Evolutionary conservation across 1,140 invertebrate genomes (phyloP).

Genomic region (Mylabris phalerata): DNA sequence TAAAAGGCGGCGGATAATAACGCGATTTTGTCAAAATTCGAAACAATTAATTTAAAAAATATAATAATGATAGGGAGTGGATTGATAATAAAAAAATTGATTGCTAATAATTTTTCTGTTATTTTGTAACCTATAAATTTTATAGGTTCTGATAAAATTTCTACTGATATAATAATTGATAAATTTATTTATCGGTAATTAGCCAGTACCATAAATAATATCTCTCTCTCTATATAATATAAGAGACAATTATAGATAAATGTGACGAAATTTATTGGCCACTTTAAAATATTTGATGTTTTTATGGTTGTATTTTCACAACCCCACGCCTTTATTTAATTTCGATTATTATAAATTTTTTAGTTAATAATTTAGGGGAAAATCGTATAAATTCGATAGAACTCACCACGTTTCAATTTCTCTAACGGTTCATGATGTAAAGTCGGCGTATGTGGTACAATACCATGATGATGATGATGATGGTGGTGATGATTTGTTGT

Average conservation of each 20-base stretch:
- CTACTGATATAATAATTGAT: slow-evolving; percentile 15
- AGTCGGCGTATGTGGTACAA: slow-evolving; percentile 47
- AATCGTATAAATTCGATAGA: slow-evolving; percentile 11
- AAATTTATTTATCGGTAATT: slow-evolving; percentile 23
- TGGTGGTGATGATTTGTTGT: slow-evolving; percentile 40
- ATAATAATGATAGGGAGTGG: no score
- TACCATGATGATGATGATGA: slow-evolving; percentile 34
- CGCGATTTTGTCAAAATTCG: no score
- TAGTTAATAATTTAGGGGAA: not conserved
- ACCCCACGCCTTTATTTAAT: not conserved
- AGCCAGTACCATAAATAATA: slow-evolving; percentile 18
- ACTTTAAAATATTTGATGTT: slow-evolving; percentile 1
- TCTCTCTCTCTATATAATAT: no score
- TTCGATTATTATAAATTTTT: not conserved
- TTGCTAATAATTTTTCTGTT: not conserved
- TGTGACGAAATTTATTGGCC: slow-evolving; percentile 6
- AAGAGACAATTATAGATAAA: not conserved
- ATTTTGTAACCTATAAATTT: not conserved
- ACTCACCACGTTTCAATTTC: slow-evolving; percentile 76
- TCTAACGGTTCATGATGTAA: slow-evolving; percentile 69
- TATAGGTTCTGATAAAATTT: not conserved
- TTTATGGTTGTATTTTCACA: not conserved
- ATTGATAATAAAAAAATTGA: no score
- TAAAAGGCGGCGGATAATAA: no score
- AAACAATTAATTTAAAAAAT: no score